Evolutionary conservation across 92 coral and sea anemone genomes (phyloP), one percentile per base, ranked within the genome.

Genomic region (Siderastrea radians): DNA sequence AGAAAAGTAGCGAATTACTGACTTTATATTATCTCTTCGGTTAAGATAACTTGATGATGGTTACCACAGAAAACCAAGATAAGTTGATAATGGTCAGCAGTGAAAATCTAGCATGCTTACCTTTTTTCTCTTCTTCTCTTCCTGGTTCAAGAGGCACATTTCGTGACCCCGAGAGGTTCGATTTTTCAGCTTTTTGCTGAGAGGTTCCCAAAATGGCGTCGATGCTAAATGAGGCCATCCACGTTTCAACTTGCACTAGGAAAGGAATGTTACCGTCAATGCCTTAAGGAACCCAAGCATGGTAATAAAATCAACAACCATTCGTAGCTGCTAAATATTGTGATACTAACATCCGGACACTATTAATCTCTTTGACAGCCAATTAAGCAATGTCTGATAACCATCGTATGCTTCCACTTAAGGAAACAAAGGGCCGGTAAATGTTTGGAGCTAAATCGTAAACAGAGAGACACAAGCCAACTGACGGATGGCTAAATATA

Each of bases 311-410:
- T 55, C 86, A 82, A 69, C 78, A 57, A 82, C 78, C 68, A 74
- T 74, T 74, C 73, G 52, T 58, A 73, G 73, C 87, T 74, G 87
- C 70, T 84, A 84, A 84, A 74, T 63, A 84, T 84, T 84, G 73
- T 74, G 49, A 49, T 72, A 48, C 61, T 51, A 72, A 95, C 96
- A 93, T 90, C 93, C 88, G 80, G 95, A 80, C 83, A 80, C 83
- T 74, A 91, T 93, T 93, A 91, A 90, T 77, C 88, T 80, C 87
- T 95, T 93, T 95, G 96, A 95, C 98, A 95, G 85, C 83, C 94
- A 87, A 93, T 83, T 91, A 93, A 53, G 81, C 64, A 47, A 73
- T 10, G 87, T 84, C 87, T 84, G 78, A 74, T 73, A 64, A 63
- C 72, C 80, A 49, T 64, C 72, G 73, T 66, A 63, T 84, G 87